These are phyloP conservation scores for Daboia siamensis DNA, from an alignment of 2,113 vertebrate genomes.

Conservation along the genomic window DNA sequence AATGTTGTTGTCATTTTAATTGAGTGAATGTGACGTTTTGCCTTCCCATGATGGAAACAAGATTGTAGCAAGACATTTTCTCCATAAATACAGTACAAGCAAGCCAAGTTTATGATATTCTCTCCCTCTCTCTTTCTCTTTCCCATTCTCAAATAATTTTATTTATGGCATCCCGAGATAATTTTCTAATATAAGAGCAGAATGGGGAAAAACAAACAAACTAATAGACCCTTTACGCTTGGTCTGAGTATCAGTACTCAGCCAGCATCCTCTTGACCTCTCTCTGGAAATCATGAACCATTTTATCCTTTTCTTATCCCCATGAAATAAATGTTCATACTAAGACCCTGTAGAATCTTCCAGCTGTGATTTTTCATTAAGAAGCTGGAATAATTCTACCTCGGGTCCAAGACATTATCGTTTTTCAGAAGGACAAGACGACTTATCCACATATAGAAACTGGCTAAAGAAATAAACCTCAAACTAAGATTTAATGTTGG, in stretches of 20 bases:
- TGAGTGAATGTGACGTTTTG: not conserved
- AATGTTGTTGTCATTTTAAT: not conserved
- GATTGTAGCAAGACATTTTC: not conserved
- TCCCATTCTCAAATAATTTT: not conserved
- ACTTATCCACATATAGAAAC: not conserved
- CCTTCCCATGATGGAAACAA: not conserved
- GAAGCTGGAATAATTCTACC: not conserved
- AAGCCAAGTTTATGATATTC: not conserved
- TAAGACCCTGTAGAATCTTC: not conserved
- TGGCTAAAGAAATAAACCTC: not conserved
- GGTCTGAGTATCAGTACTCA: not conserved
- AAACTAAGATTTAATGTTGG: not conserved
- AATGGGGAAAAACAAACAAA: not conserved
- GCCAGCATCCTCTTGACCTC: not conserved
- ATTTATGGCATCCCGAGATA: not conserved
- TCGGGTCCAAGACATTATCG: not conserved
- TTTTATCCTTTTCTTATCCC: not conserved
- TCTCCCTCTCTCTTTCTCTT: too few species aligned
- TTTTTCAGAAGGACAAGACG: not conserved
- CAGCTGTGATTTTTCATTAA: not conserved
- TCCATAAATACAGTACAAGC: not conserved
- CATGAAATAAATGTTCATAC: not conserved
- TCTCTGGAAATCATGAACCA: not conserved
- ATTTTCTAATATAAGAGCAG: not conserved
- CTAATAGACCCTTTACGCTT: not conserved